Base-by-base conservation (phyloP, 1,140 invertebrate species). In the Hyposmocoma kahamanoa region DNA sequence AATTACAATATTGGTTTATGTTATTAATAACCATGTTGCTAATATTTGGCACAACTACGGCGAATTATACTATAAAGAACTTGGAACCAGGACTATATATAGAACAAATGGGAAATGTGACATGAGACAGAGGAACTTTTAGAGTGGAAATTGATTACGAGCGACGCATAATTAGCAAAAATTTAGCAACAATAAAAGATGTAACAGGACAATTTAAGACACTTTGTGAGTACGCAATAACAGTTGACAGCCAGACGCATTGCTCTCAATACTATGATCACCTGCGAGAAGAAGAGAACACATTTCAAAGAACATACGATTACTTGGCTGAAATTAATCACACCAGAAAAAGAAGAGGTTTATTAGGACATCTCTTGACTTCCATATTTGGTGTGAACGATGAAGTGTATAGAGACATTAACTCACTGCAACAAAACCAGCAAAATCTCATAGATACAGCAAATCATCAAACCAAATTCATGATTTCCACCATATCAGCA, bases 381-480 rank as follows among this genome's bases (percentile, higher is more conserved):
- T 41, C 38, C 6, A 41, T 41, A 20, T 41, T 41, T 20, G 38
- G 38, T n/a, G 38, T 41, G 11, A 41, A 41, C 18, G 38, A 41
- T 20, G 17, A 41, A 41, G 38, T 41, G 18, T 41, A 41, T 20
- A 41, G n/a, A 9, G 38, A 41, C 18, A 41, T 41, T 20, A 20
- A 41, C n/a, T 20, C 38, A 18, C 6, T 41, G 21, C 17, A 41
- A 20, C 17, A 41, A 41, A 41, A 41, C 19, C 38, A 41, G 18
- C 38, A 41, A 41, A 41, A 41, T 20, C 18, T 41, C 17, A 41
- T 41, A 19, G 38, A 41, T 6, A 8, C 38, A 20, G 38, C 38
- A 19, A 41, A 41, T 20, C 38, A 41, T 20, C 38, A 41, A n/a
- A 41, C 38, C n/a, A 41, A 41, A 20, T 41, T 41, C 15, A 41